Evolutionary conservation across 1,140 invertebrate genomes (phyloP).

Genomic region (Kradibia gibbosae): DNA sequence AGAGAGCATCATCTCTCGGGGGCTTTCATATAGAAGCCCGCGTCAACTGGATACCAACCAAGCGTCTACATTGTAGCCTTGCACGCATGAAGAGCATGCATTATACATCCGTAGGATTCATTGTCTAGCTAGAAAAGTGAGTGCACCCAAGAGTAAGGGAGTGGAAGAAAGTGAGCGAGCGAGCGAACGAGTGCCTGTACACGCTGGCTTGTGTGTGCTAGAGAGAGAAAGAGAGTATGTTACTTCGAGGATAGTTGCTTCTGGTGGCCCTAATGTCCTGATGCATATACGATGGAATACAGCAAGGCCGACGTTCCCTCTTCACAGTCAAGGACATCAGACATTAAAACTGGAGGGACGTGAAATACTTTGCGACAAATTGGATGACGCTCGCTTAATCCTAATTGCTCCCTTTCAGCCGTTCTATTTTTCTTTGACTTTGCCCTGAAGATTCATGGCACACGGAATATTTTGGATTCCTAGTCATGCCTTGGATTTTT

Average conservation of each 20-base stretch:
- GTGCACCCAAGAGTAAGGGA: not conserved
- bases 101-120: conserved; percentile 28
- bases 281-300: not conserved
- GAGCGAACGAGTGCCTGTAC: not conserved
- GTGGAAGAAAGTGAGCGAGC: not conserved
- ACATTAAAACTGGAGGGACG: not conserved
- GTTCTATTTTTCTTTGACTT: conserved; percentile 21
- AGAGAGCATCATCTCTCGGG: conserved; percentile 28
- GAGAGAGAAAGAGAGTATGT: not conserved
- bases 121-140: conserved; percentile 28
- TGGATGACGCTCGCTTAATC: conserved; percentile 23
- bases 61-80: not conserved
- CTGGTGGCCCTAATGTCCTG: not conserved
- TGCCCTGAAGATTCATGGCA: conserved; percentile 8
- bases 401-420: conserved; percentile 42
- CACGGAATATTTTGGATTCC: conserved; percentile 25
- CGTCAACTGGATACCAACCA: conserved; percentile 33
- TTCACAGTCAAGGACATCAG: not conserved
- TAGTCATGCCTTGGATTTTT: not conserved
- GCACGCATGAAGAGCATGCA: conserved; percentile 15
- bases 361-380: conserved; percentile 28
- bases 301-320: not conserved
- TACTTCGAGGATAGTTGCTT: not conserved
- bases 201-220: not conserved
- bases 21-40: not conserved